A percentile compares a stretch with the other conserved stretches of the same genome.
phyloP scores from a whole-genome alignment of 2,113 vertebrate genomes.

The Epinephelus cyanopodus region DNA sequence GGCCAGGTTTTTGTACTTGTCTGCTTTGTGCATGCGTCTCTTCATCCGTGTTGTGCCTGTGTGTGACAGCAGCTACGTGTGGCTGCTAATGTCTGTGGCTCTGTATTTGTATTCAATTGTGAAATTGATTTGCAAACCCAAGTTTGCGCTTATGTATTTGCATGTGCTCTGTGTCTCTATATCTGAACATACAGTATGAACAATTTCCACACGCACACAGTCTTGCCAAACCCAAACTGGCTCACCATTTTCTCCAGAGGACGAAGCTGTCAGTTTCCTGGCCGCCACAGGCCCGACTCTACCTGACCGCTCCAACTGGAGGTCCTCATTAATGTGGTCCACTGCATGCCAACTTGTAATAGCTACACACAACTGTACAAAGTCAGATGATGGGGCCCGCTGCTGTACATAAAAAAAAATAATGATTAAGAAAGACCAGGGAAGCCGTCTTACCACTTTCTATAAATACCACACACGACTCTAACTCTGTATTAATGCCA shows the following conservation, averaged over 20 bases:
- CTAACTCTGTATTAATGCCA: constrained; percentile 40
- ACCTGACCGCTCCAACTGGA: constrained; percentile 75
- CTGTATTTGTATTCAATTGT: neutral
- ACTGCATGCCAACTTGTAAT: constrained; percentile 71
- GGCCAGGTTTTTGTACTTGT: neutral
- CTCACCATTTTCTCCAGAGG: constrained; percentile 74
- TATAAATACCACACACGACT: constrained; percentile 74
- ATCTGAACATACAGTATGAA: constrained; percentile 33
- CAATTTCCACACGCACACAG: constrained; percentile 31
- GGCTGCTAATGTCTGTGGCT: neutral
- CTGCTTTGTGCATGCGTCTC: neutral
- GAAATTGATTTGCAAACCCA: constrained; percentile 12
- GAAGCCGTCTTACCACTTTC: constrained; percentile 61
- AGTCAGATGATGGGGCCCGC: constrained; percentile 41
- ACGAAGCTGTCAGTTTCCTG: constrained; percentile 70
- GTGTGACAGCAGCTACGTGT: neutral
- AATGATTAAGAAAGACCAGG: constrained; percentile 62
- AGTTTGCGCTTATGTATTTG: constrained; percentile 32
- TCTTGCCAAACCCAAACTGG: constrained; percentile 71
- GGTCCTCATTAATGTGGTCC: constrained; percentile 78
- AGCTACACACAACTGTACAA: constrained; percentile 63
- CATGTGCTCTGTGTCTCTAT: constrained; percentile 22
- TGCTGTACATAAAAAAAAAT: constrained; percentile 58
- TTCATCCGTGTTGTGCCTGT: neutral
- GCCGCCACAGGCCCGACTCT: constrained; percentile 60